Evolutionary conservation across 2,113 vertebrate genomes (phyloP), one percentile per base, ranked within the genome.

Genomic region (Sinosuthora webbiana): DNA sequence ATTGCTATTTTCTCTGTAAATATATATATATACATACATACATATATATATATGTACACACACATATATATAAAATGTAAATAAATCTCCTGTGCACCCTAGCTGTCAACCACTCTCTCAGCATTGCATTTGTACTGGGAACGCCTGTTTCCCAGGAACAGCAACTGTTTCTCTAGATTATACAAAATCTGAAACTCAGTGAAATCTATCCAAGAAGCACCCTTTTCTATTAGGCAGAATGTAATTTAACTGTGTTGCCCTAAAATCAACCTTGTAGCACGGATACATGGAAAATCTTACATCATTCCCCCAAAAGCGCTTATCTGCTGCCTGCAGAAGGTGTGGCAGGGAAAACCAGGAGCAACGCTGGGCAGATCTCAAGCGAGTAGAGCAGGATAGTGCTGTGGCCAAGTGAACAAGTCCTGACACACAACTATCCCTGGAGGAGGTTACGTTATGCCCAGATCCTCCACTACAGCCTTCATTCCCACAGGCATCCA

Each of bases 401-500:
- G 0, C 64, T 63, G 85, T 0, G 6, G 94, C 91, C 91, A 94
- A 95, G 73, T 1, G 6, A 94, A 93, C 96, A 96, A 94, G 96
- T 83, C 96, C 80, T 44, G 93, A 95, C 96, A 45, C 69, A 95
- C 80, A 93, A 3, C 73, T 10, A 47, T 42, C 80, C 96, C 88
- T 2, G 6, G 31, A 96, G 92, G 79, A 92, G 92, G 22, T 93
- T 79, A 83, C 3, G 3, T 50, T 83, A 90, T 12, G 1, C 87
- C 91, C 15, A 0, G 59, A 94, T 94, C 85, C 76, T 69, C 79
- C 0, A 0, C 88, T 88, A 3, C 71, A 93, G 90, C 83, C 83
- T 74, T 49, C 86, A 78, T 95, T 96, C 95, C 93, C 95, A 96
- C 67, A 89, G 90, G 88, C 76, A 69, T 49, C 68, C 17, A 4